Evolutionary conservation across 2,888 invertebrate genomes (phyloP).

Genomic region (Tridacna crocea): DNA sequence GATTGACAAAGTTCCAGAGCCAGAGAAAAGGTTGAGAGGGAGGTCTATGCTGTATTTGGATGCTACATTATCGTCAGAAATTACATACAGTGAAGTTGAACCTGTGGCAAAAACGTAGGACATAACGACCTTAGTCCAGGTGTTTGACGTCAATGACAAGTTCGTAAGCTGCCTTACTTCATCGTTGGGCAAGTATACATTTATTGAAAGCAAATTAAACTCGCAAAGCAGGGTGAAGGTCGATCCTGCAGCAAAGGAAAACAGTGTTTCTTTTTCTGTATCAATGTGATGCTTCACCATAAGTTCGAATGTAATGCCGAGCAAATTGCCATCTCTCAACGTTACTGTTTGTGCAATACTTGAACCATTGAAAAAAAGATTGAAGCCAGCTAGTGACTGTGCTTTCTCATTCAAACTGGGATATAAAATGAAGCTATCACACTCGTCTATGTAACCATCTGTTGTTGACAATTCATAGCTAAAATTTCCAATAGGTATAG

Average conservation of each 20-base stretch:
- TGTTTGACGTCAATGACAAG: slow-evolving; percentile 45
- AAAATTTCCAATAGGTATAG: too few species aligned
- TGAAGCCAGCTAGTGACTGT: too few species aligned
- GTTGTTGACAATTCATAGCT: too few species aligned
- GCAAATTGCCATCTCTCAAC: slow-evolving; percentile 37
- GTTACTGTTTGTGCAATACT: slow-evolving; percentile 35
- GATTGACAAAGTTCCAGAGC: slow-evolving; percentile 63
- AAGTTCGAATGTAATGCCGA: slow-evolving; percentile 65
- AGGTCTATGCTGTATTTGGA: slow-evolving; percentile 26
- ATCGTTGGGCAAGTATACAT: slow-evolving; percentile 37
- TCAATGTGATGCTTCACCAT: slow-evolving; percentile 53
- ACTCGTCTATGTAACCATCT: too few species aligned
- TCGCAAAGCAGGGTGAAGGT: slow-evolving; percentile 52
- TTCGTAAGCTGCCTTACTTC: slow-evolving; percentile 44
- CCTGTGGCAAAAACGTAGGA: too few species aligned
- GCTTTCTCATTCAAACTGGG: too few species aligned
- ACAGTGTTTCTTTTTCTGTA: slow-evolving; percentile 54
- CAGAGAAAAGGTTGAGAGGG: slow-evolving; percentile 53
- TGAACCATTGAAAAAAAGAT: too few species aligned
- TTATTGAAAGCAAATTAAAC: slow-evolving; percentile 50
- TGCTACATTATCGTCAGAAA: too few species aligned
- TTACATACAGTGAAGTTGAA: too few species aligned
- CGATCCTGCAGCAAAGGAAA: slow-evolving; percentile 63
- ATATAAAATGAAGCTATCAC: too few species aligned
- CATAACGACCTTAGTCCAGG: too few species aligned